Percentiles rank a stretch among this genome's conserved stretches.
Evolutionary conservation across 2,888 invertebrate species (phyloP).

Genomic region (Phaonia tiefii): DNA sequence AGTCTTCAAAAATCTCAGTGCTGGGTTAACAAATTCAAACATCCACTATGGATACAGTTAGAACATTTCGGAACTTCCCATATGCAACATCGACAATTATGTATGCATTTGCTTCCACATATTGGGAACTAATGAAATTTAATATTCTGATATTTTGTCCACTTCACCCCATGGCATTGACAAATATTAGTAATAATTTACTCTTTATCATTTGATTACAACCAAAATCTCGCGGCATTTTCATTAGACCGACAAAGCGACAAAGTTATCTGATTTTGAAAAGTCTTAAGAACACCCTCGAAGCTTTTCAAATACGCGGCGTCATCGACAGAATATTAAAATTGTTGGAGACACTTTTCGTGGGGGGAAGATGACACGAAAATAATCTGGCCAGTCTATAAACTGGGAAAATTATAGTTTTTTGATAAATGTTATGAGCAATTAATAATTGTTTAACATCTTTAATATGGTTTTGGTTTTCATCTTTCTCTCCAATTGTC

Average conservation of each 20-base stretch:
- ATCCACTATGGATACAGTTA: not conserved
- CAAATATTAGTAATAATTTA: constrained; percentile 67
- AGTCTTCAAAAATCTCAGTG: no score
- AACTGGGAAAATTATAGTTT: constrained; percentile 22
- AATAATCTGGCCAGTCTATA: not conserved
- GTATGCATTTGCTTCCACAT: not conserved
- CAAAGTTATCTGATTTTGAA: constrained; percentile 65
- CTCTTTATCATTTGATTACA: constrained; percentile 58
- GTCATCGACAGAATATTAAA: constrained; percentile 55
- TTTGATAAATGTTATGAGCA: constrained; percentile 71
- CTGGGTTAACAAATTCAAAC: no score
- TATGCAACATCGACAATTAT: constrained; percentile 14
- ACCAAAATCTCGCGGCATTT: constrained; percentile 62
- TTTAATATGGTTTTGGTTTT: constrained; percentile 31
- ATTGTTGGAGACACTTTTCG: constrained; percentile 60
- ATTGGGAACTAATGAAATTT: constrained; percentile 24
- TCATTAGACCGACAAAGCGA: constrained; percentile 52
- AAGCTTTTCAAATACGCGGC: constrained; percentile 44
- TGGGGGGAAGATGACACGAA: not conserved
- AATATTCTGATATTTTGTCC: constrained; percentile 21
- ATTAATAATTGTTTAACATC: constrained; percentile 70
- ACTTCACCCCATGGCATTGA: constrained; percentile 58
- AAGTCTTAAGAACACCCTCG: not conserved
- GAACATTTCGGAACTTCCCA: not conserved
- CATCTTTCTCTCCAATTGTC: constrained; percentile 9